Percentiles rank a stretch among this genome's conserved stretches.
Conservation (phyloP, 2,888 invertebrate genomes). For the Onchidella celtica region DNA sequence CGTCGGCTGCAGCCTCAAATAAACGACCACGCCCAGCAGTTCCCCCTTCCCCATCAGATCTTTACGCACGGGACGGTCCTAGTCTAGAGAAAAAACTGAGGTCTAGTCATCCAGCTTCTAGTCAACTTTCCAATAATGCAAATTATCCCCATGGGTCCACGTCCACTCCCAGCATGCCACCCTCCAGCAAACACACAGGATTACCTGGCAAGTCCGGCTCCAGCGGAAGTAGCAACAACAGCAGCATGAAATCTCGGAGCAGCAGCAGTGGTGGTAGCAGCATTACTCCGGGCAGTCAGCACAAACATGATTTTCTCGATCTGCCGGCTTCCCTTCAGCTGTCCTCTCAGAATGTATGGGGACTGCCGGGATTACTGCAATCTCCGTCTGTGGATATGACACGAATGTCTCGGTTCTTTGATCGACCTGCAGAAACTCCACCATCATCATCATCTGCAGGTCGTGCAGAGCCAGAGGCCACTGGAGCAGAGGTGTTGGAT, state of each 20-base stretch:
- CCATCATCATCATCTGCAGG: constrained; percentile 34
- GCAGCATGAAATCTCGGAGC: constrained; percentile 35
- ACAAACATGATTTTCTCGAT: constrained; percentile 43
- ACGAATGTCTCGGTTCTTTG: constrained; percentile 52
- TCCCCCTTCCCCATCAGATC: constrained; percentile 24
- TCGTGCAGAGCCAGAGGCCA: constrained; percentile 28
- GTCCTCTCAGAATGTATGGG: constrained; percentile 46
- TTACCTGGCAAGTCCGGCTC: constrained; percentile 45
- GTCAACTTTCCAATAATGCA: constrained; percentile 38
- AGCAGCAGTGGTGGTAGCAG: constrained; percentile 21
- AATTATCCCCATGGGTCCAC: constrained; percentile 34
- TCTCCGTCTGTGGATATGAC: constrained; percentile 49
- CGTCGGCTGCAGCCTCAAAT: constrained; percentile 13
- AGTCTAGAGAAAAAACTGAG: constrained; percentile 45
- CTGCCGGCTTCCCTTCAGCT: constrained; percentile 35
- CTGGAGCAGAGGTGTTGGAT: constrained; percentile 52
- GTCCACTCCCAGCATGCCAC: constrained; percentile 25
- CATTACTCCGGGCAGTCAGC: too few species aligned
- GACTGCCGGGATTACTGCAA: constrained; percentile 44
- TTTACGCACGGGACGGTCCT: constrained; percentile 36
- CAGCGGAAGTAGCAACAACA: constrained; percentile 40
- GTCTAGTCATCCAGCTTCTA: constrained; percentile 43
- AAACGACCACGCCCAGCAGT: constrained; percentile 36
- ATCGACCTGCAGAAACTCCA: constrained; percentile 39
- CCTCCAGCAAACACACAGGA: constrained; percentile 37